Conservation (phyloP, 1,140 invertebrate genomes). For the Hylyphantes graminicola region DNA sequence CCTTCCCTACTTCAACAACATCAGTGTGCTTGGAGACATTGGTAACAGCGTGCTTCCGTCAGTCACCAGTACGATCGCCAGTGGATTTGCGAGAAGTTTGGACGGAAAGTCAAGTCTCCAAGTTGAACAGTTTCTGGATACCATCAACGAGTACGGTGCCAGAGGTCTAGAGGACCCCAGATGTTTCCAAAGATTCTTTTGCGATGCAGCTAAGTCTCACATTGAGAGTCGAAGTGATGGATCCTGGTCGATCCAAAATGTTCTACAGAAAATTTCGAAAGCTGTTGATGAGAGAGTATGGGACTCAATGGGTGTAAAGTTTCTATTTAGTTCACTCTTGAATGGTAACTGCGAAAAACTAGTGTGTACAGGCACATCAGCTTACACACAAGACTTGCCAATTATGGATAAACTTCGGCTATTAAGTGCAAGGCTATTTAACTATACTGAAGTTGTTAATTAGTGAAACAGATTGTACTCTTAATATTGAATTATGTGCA, state of each 20-base stretch:
- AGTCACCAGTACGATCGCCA: conserved; percentile 9
- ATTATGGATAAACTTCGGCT: conserved; percentile 10
- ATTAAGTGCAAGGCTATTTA: conserved; percentile 6
- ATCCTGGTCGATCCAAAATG: conserved; percentile 23
- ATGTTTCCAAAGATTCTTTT: conserved; percentile 43
- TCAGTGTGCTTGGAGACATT: background rate
- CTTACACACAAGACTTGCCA: background rate
- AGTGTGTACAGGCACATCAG: background rate
- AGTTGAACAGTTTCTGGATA: conserved; percentile 28
- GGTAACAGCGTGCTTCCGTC: conserved; percentile 16
- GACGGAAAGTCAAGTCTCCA: background rate
- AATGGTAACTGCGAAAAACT: conserved; percentile 11
- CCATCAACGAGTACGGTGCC: conserved; percentile 39
- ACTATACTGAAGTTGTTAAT: conserved; percentile 3
- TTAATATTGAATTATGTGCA: no score
- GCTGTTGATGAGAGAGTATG: conserved; percentile 27
- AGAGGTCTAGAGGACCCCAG: conserved; percentile 21
- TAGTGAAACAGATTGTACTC: background rate
- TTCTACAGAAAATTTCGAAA: conserved; percentile 26
- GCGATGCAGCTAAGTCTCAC: conserved; percentile 24
- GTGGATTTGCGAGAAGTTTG: conserved; percentile 13
- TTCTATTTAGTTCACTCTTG: background rate
- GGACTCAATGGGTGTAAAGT: conserved; percentile 23
- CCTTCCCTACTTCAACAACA: background rate
- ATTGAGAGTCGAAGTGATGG: conserved; percentile 27